Conservation (phyloP, 2,888 invertebrate genomes). For the Cantharis nigra region DNA sequence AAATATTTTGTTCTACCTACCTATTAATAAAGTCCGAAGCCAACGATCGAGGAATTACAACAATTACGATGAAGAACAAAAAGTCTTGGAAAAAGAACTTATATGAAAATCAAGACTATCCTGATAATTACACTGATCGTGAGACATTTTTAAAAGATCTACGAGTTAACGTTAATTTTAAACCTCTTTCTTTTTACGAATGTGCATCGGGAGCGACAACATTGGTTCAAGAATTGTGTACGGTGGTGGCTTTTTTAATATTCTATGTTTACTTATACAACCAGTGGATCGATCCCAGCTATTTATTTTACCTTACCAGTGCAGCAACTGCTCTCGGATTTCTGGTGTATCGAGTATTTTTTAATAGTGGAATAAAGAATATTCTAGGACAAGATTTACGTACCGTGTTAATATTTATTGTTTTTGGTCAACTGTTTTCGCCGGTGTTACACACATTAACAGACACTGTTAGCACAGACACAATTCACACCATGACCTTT, state of each 20-base stretch:
- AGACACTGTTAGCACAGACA: slow-evolving; percentile 95
- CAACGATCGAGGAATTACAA: background rate
- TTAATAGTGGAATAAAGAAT: slow-evolving; percentile 36
- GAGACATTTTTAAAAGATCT: slow-evolving; percentile 83
- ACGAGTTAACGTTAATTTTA: slow-evolving; percentile 79
- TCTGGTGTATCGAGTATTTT: slow-evolving; percentile 58
- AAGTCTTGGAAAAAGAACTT: slow-evolving; percentile 82
- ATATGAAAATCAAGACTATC: slow-evolving; percentile 83
- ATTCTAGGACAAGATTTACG: slow-evolving; percentile 67
- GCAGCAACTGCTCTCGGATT: slow-evolving; percentile 66
- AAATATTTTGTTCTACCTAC: background rate
- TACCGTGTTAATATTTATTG: slow-evolving; percentile 79
- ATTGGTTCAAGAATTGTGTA: slow-evolving; percentile 79
- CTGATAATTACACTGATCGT: slow-evolving; percentile 91
- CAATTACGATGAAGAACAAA: background rate
- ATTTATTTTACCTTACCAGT: slow-evolving; percentile 64
- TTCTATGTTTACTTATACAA: slow-evolving; percentile 76
- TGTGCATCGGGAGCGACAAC: slow-evolving; percentile 77
- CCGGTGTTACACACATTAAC: slow-evolving; percentile 93
- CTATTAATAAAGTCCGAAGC: background rate
- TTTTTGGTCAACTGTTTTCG: slow-evolving; percentile 86
- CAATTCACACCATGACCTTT: slow-evolving; percentile 91
- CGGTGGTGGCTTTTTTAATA: slow-evolving; percentile 73
- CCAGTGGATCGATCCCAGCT: slow-evolving; percentile 66
- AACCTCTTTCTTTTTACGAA: slow-evolving; percentile 71